These are phyloP conservation scores for Protonemura montana DNA, from an alignment of 2,888 invertebrate species.

Conservation along the genomic window DNA sequence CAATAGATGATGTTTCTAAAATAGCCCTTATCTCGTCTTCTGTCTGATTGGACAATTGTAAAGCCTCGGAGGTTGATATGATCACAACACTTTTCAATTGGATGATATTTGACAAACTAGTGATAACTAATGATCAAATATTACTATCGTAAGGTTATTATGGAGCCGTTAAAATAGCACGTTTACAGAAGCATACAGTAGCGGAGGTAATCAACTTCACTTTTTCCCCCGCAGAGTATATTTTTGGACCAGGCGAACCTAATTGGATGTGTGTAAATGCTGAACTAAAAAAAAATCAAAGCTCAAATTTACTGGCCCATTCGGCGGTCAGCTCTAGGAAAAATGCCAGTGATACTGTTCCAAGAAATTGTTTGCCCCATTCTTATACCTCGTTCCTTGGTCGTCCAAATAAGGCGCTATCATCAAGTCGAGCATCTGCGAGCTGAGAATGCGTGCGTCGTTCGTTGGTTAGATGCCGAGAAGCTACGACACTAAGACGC, in stretches of 20 bases:
- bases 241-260: too few relatives aligned
- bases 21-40: neutral
- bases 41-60: neutral
- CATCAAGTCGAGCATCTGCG: neutral
- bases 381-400: conserved; percentile 18
- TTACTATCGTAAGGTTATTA: too few relatives aligned
- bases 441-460: neutral
- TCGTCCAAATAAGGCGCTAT: conserved; percentile 28
- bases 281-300: too few relatives aligned
- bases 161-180: too few relatives aligned
- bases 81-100: neutral
- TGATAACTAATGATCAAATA: neutral
- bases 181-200: too few relatives aligned
- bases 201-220: too few relatives aligned
- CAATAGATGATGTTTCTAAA: neutral
- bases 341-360: neutral
- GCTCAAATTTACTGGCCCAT: too few relatives aligned
- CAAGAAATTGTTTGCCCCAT: conserved; percentile 33
- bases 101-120: neutral
- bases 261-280: too few relatives aligned
- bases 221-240: too few relatives aligned
- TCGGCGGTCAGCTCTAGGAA: too few relatives aligned
- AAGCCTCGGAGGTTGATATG: neutral
- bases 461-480: neutral
- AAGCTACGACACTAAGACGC: neutral